Evolutionary conservation across 2,113 vertebrate genomes (phyloP).

Genomic region (Catagonus wagneri): DNA sequence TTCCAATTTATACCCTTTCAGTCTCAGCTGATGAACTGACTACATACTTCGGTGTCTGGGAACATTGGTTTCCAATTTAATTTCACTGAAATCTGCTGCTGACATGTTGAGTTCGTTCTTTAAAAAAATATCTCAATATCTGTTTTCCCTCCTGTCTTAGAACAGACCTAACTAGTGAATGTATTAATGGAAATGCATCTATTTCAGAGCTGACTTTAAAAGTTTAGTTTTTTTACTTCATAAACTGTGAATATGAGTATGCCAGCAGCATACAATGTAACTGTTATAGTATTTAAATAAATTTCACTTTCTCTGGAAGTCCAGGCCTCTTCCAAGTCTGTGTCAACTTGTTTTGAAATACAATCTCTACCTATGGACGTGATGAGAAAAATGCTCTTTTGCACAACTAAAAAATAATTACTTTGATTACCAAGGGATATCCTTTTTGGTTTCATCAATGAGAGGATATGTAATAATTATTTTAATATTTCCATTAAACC

Average conservation of each 20-base stretch:
- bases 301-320: conserved; percentile 71
- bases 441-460: conserved; percentile 64
- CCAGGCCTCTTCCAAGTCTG: conserved; percentile 77
- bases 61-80: conserved; percentile 43
- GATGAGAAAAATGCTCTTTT: conserved; percentile 74
- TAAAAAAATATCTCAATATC: conserved; percentile 13
- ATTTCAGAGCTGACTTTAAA: conserved; percentile 78
- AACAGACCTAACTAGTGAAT: conserved; percentile 78
- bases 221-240: conserved; percentile 75
- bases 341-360: conserved; percentile 78
- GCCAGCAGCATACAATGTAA: conserved; percentile 62
- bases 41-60: conserved; percentile 17
- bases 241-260: conserved; percentile 88
- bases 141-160: conserved; percentile 38
- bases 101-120: conserved; percentile 69
- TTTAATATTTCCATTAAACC: conserved; percentile 81
- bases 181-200: conserved; percentile 75
- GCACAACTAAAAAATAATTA: conserved; percentile 73
- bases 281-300: conserved; percentile 78
- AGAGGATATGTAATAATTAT: conserved; percentile 78
- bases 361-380: conserved; percentile 73
- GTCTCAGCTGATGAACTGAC: conserved; percentile 26
- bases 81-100: conserved; percentile 73
- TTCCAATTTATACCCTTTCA: conserved; percentile 35
- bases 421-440: conserved; percentile 75